These are phyloP conservation scores for Sylvilagus floridanus DNA, from an alignment of 2,797 vertebrate species.

Conservation along the genomic window DNA sequence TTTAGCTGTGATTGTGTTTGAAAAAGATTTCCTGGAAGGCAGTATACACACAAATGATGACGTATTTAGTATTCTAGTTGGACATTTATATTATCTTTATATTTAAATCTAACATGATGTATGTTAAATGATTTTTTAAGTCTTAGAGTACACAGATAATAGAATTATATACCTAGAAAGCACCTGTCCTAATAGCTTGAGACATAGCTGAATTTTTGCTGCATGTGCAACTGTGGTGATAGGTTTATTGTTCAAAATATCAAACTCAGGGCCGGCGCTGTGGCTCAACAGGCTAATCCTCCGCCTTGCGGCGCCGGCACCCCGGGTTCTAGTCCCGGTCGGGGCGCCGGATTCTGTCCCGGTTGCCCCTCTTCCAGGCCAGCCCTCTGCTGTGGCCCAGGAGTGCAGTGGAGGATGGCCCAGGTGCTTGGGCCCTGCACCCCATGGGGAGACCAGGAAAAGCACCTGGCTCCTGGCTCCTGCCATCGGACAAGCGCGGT, in stretches of 20 bases:
- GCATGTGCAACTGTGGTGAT: neutral
- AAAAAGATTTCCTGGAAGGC: conserved; percentile 11
- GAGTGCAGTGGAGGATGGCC: no score
- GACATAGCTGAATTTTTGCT: neutral
- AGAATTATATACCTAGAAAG: neutral
- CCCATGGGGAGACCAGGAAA: no score
- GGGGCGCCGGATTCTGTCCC: no score
- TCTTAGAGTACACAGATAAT: neutral
- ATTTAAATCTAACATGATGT: neutral
- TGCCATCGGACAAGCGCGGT: no score
- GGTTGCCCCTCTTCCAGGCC: no score
- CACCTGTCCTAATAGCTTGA: neutral
- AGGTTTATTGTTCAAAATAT: neutral
- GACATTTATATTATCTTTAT: neutral
- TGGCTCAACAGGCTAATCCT: no score
- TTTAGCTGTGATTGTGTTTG: neutral
- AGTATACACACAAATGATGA: neutral
- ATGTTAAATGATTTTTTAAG: neutral
- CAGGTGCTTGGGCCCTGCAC: no score
- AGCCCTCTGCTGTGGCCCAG: no score
- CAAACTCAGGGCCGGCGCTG: no score
- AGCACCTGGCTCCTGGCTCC: no score
- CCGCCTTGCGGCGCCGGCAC: no score
- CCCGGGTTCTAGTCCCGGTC: no score
- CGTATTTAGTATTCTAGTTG: neutral